Evolutionary conservation across 2,113 vertebrate species (phyloP), one percentile per base, ranked within the genome.

Genomic region (Ctenomys sociabilis): DNA sequence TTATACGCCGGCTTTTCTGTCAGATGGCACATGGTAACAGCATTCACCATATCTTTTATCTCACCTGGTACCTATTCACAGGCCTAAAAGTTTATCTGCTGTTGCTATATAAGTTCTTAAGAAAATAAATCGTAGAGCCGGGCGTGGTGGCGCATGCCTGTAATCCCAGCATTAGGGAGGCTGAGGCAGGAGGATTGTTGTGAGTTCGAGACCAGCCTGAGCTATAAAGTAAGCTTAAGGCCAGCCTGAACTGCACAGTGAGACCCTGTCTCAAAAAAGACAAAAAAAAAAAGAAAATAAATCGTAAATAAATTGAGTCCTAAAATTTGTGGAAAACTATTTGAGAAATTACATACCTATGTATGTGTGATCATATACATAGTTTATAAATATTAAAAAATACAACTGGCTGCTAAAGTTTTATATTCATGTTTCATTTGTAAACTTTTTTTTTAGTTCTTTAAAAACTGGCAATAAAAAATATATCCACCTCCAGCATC

Each of bases 321-420:
- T 45, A 82, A 94, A 96, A 92, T 91, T 9, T 89, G 84, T 16
- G 73, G 28, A 80, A 57, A 75, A 98, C 96, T 93, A 70, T 30
- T 2, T 91, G 80, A 94, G 64, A 22, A 52, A 84, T 78, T 2
- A 73, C 70, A 66, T 28, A 21, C 28, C 37, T 14, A 40, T 45
- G 28, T 89, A 24, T 14, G 24, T 26, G 30, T 82, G 73, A 54
- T 10, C 30, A 7, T 30, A 13, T 8, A 30, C 5, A 17, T 5
- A 43, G 35, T 63, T 80, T 80, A 64, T 72, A 81, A 95, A 28
- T 73, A 6, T 43, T 49, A 66, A 52, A 78, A 3, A 16, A 32
- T 16, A 40, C 2, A 75, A 54, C 1, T 21, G 24, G 9, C 37
- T 35, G 11, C 49, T 89, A 40, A 82, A 77, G 43, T 68, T 37